A percentile compares a stretch with the other conserved stretches of the same genome.
Conservation (phyloP, 64 coral and sea anemone species). For the Platygyra sinensis region DNA sequence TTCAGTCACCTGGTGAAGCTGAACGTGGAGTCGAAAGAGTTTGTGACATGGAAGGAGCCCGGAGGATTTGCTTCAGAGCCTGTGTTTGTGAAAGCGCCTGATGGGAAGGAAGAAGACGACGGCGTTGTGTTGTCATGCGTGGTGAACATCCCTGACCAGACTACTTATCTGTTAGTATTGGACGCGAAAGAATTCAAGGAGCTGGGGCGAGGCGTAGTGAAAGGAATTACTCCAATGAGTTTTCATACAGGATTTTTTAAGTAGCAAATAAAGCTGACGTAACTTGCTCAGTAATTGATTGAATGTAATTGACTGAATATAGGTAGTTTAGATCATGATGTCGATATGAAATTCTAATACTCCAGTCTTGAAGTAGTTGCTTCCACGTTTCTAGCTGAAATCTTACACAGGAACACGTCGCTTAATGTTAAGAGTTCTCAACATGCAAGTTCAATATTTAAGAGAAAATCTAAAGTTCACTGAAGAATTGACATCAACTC, state of each 20-base stretch:
- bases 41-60: constrained; percentile 57
- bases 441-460: too few species aligned
- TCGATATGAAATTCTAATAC: too few species aligned
- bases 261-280: background rate
- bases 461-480: too few species aligned
- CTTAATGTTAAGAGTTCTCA: too few species aligned
- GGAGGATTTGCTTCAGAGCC: constrained; percentile 73
- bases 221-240: constrained; percentile 49
- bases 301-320: too few species aligned
- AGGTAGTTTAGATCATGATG: too few species aligned
- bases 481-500: too few species aligned
- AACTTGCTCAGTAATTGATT: too few species aligned
- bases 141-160: constrained; percentile 63
- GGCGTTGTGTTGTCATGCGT: constrained; percentile 82
- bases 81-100: constrained; percentile 81
- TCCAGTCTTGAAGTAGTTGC: too few species aligned
- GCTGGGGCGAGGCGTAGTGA: constrained; percentile 63
- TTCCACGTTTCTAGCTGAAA: too few species aligned
- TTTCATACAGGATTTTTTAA: constrained; percentile 64
- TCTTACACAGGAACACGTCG: too few species aligned
- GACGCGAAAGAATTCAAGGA: constrained; percentile 78
- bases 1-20: constrained; percentile 69
- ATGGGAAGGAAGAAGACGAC: constrained; percentile 75
- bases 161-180: constrained; percentile 70
- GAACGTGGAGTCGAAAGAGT: constrained; percentile 62